A percentile compares a stretch with the other conserved stretches of the same genome.
Evolutionary conservation across 2,113 vertebrate species (phyloP).

Genomic region (Lipotes vexillifer): DNA sequence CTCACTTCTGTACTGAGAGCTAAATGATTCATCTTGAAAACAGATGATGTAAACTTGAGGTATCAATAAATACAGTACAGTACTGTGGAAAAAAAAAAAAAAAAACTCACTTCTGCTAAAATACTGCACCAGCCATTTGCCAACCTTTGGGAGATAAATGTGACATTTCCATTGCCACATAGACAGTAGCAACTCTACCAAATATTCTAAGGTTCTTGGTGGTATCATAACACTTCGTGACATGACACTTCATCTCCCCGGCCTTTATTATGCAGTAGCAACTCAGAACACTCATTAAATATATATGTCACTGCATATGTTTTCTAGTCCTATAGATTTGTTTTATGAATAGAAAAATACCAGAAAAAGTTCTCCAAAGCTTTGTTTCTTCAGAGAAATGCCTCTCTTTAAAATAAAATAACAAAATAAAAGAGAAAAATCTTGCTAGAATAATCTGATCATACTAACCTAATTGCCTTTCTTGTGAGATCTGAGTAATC

Average conservation of each 20-base stretch:
- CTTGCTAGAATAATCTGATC: background rate
- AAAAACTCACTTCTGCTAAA: constrained; percentile 4
- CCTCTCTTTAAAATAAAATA: background rate
- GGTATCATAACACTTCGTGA: background rate
- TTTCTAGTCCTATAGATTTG: background rate
- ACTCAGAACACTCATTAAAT: background rate
- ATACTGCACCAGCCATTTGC: background rate
- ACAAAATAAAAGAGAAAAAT: background rate
- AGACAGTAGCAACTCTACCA: background rate
- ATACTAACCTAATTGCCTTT: background rate
- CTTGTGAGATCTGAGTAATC: background rate
- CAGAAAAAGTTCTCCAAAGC: background rate
- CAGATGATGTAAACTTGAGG: no score
- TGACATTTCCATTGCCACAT: background rate
- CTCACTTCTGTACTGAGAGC: background rate
- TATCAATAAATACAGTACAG: no score
- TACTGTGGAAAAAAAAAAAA: no score
- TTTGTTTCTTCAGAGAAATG: background rate
- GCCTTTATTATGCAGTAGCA: constrained; percentile 1
- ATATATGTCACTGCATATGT: background rate
- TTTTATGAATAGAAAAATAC: constrained; percentile 25
- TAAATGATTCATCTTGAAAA: no score
- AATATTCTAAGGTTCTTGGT: background rate
- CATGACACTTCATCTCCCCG: background rate
- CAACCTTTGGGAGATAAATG: constrained; percentile 4